A percentile compares a stretch with the other conserved stretches of the same genome.
phyloP scores from a whole-genome alignment of 1,140 invertebrate genomes.

The Drosophila pandora region DNA sequence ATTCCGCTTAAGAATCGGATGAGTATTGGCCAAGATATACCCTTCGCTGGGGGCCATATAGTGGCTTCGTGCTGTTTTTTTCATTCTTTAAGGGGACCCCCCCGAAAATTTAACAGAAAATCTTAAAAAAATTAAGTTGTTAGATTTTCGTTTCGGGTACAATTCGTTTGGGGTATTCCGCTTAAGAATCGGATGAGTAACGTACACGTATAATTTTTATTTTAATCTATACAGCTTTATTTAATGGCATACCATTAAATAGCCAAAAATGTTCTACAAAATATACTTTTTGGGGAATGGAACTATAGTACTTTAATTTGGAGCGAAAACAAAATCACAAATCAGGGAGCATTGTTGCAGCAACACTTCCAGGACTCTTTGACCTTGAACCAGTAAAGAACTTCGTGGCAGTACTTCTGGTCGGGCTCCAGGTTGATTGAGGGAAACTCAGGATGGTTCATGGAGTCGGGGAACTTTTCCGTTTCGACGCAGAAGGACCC shows the following conservation, averaged over 20 bases:
- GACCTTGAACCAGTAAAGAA: constrained; percentile 86
- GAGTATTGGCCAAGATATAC: too few species aligned
- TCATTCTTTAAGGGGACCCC: too few species aligned
- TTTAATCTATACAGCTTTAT: too few species aligned
- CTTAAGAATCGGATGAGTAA: too few species aligned
- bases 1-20: too few species aligned
- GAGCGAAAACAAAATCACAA: neutral
- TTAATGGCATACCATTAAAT: neutral
- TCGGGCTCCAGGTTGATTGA: constrained; percentile 86
- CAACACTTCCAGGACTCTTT: constrained; percentile 84
- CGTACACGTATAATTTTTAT: too few species aligned
- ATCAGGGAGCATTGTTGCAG: constrained; percentile 32
- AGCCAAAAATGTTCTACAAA: neutral
- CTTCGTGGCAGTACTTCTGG: constrained; percentile 87
- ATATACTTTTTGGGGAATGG: neutral
- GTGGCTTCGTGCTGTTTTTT: too few species aligned
- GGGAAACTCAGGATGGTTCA: constrained; percentile 87
- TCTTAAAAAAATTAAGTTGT: too few species aligned
- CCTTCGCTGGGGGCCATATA: too few species aligned
- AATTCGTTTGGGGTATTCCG: too few species aligned
- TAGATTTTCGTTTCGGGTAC: too few species aligned
- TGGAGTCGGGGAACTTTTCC: constrained; percentile 95
- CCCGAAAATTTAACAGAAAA: too few species aligned
- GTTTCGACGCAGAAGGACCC: constrained; percentile 95
- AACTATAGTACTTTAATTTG: constrained; percentile 40